Percentiles rank a stretch among this genome's conserved stretches.
phyloP scores from a whole-genome alignment of 2,888 invertebrate genomes.

The Prenolepis imparis region DNA sequence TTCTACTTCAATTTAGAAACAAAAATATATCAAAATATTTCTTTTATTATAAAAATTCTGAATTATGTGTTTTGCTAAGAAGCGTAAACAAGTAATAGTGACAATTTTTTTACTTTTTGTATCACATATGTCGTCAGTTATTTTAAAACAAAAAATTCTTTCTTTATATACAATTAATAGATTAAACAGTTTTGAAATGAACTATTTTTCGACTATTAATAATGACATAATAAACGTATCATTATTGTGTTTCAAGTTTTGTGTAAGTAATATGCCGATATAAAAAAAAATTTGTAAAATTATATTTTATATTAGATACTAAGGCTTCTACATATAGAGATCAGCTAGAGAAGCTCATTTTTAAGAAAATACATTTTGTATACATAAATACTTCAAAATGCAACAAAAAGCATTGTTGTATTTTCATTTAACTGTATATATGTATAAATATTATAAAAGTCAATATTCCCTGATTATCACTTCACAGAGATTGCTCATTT shows the following conservation, averaged over 20 bases:
- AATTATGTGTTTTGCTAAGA: not conserved
- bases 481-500: slow-evolving; percentile 19
- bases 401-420: slow-evolving; percentile 26
- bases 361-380: slow-evolving; percentile 33
- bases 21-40: slow-evolving; percentile 28
- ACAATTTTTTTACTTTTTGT: slow-evolving; percentile 10
- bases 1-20: not conserved
- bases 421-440: slow-evolving; percentile 25
- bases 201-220: slow-evolving; percentile 27
- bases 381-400: slow-evolving; percentile 44
- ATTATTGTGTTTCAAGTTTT: slow-evolving; percentile 51
- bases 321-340: slow-evolving; percentile 22
- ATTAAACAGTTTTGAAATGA: slow-evolving; percentile 18
- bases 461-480: slow-evolving; percentile 45
- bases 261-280: slow-evolving; percentile 57
- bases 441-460: slow-evolving; percentile 37
- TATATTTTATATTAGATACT: slow-evolving; percentile 29
- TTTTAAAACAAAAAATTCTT: slow-evolving; percentile 20
- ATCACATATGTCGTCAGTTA: not conserved
- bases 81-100: slow-evolving; percentile 2
- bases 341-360: slow-evolving; percentile 21
- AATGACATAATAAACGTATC: slow-evolving; percentile 56
- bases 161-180: not conserved
- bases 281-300: slow-evolving; percentile 66
- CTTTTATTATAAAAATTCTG: slow-evolving; percentile 25